phyloP scores from a whole-genome alignment of 2,888 invertebrate species.

The Ctena decussata region DNA sequence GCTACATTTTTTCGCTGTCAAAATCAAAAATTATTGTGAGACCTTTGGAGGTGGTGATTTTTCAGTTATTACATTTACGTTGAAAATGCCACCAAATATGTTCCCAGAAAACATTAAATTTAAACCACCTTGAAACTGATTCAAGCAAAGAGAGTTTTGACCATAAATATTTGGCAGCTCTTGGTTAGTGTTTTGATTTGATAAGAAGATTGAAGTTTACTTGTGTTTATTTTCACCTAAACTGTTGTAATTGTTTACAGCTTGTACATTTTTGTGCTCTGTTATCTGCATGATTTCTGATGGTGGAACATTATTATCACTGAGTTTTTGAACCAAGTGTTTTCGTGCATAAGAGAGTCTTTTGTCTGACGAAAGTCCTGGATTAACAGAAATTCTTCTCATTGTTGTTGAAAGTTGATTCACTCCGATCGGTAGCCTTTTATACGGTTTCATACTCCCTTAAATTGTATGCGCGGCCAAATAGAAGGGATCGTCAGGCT shows the following conservation, averaged over 20 bases:
- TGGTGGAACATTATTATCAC: constrained; percentile 42
- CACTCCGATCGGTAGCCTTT: constrained; percentile 28
- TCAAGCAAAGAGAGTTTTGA: background rate
- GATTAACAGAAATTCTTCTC: constrained; percentile 15
- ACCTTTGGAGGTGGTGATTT: background rate
- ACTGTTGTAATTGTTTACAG: constrained; percentile 38
- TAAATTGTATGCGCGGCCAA: constrained; percentile 31
- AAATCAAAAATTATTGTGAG: background rate
- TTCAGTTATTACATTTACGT: background rate
- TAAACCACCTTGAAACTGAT: constrained; percentile 3
- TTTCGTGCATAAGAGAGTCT: constrained; percentile 35
- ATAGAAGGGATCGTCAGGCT: constrained; percentile 32
- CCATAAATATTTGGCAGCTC: background rate
- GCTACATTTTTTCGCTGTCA: background rate
- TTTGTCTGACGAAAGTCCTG: constrained; percentile 12
- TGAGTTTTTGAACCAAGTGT: constrained; percentile 41
- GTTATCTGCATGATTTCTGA: constrained; percentile 55
- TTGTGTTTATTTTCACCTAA: constrained; percentile 52
- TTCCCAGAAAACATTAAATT: constrained; percentile 1
- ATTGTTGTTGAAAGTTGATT: constrained; percentile 31
- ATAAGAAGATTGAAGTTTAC: constrained; percentile 37
- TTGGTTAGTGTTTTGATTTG: background rate
- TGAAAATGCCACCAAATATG: background rate
- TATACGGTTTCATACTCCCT: background rate
- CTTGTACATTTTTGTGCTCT: constrained; percentile 51